phyloP scores from a whole-genome alignment of 2,113 vertebrate genomes.

The Tychaedon coryphoeus region DNA sequence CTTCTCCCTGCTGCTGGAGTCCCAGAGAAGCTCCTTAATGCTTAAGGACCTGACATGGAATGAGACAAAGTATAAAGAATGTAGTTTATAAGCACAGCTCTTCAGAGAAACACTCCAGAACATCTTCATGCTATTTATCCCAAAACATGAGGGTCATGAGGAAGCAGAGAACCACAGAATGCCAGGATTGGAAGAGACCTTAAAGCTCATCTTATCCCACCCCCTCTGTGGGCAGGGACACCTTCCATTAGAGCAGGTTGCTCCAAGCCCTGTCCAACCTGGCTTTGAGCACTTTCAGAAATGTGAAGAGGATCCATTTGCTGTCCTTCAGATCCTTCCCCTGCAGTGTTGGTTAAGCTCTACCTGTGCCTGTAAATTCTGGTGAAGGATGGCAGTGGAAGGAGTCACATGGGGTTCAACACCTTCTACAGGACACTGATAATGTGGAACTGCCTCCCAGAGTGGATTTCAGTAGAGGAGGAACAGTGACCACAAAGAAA shows the following conservation, averaged over 20 bases:
- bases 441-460: fast-evolving
- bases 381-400: fast-evolving
- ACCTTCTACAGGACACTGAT: neutral
- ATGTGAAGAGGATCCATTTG: neutral
- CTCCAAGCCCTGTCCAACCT: neutral
- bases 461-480: neutral
- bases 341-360: neutral
- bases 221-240: neutral
- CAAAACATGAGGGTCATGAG: fast-evolving
- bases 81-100: neutral
- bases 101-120: neutral
- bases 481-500: neutral
- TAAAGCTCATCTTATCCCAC: neutral
- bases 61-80: neutral
- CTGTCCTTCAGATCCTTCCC: neutral
- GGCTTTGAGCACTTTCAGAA: neutral
- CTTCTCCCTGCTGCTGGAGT: neutral
- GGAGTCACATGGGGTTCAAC: no score
- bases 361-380: neutral
- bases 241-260: neutral
- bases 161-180: neutral
- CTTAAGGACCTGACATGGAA: neutral
- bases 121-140: neutral
- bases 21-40: neutral
- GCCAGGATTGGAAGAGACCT: neutral